Evolutionary conservation across 64 coral and sea anemone genomes (phyloP), one percentile per base, ranked within the genome.

Genomic region (Orbicella faveolata): DNA sequence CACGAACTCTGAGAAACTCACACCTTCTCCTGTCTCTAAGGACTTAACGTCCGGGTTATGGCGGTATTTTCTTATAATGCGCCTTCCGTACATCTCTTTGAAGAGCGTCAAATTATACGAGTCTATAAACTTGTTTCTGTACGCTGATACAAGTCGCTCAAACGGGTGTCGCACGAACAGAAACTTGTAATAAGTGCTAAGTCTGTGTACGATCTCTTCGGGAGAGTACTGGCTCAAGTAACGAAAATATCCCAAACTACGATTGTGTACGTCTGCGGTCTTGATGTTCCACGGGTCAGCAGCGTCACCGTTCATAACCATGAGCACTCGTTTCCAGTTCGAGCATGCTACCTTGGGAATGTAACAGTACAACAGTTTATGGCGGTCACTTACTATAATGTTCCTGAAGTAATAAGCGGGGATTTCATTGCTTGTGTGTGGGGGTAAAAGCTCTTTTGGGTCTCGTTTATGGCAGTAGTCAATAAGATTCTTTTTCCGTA

Each of bases 71-170:
- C 75, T 81, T 34, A 98, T 98, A 39, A 98, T 98, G 52, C 74
- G 77, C 17, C 96, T 91, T 9, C 96, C 96, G 61, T 98, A 98
- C 1, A 93, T 70, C 36, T 90, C 80, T 88, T 95, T 93, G 34
- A 98, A 98, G 26, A 98, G 93, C 34, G 96, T 95, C 53, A 89
- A 76, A 80, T 98, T 98, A 83, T 98, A 98, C 6, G 93, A 95
- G 36, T 98, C 96, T 20, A 98, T 87, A 34, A 98, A 98, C 76
- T 98, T 98, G 84, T 98, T 98, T 91, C 96, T 92, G 65, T 95
- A 98, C 0, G 96, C 96, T 51, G 96, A 98, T 16, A 93, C 89
- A 5, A 98, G 74, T 65, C 96, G 74, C 59, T 98, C 96, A 88
- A 91, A 95, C 14, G 96, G 96, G 75, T 98, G 93, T 6, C 96